Percentiles rank a stretch among this genome's conserved stretches.
These are phyloP conservation scores for Stichodactyla helianthus DNA, from an alignment of 64 coral and sea anemone genomes.

Conservation along the genomic window DNA sequence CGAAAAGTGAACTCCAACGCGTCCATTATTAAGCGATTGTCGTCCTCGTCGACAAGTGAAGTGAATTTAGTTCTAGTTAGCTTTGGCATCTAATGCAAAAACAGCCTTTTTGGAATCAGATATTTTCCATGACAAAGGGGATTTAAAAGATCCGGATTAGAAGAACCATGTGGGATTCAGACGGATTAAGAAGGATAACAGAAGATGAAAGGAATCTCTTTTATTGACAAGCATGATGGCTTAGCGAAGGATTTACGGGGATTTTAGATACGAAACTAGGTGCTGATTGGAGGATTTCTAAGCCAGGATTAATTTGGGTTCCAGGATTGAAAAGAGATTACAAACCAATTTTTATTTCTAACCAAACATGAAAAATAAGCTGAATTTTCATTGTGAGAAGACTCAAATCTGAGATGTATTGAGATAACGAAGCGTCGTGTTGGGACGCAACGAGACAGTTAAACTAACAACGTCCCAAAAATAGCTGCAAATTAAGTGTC, in stretches of 20 bases:
- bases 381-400: neutral
- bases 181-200: constrained; percentile 18
- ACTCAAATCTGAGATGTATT: neutral
- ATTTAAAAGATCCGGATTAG: constrained; percentile 30
- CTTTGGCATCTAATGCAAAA: neutral
- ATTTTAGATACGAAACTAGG: constrained; percentile 3
- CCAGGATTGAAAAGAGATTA: constrained; percentile 21
- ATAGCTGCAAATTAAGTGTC: neutral
- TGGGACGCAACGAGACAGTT: neutral
- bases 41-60: neutral
- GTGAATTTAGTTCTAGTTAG: neutral
- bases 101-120: neutral
- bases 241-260: constrained; percentile 16
- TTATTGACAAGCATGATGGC: constrained; percentile 11
- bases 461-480: neutral
- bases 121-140: constrained; percentile 27
- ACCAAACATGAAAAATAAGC: neutral
- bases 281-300: neutral
- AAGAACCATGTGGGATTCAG: constrained; percentile 28
- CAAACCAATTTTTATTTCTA: neutral
- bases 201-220: constrained; percentile 27
- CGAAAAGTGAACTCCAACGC: neutral
- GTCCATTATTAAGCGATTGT: neutral
- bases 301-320: constrained; percentile 8
- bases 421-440: neutral